Evolutionary conservation across 2,888 invertebrate genomes (phyloP).

Genomic region (Cybosia mesomella): DNA sequence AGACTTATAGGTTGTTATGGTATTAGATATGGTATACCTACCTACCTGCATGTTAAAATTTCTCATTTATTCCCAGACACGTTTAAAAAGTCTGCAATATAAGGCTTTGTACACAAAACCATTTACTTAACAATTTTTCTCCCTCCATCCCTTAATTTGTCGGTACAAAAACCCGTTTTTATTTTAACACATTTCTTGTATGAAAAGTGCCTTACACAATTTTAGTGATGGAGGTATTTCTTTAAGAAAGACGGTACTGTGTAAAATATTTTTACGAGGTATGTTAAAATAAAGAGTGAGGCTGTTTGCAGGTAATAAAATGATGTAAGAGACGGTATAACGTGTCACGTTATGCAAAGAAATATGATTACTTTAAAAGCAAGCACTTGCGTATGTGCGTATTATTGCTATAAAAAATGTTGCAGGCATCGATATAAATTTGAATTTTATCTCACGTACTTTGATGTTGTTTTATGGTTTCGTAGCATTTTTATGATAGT

Average conservation of each 20-base stretch:
- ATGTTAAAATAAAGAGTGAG: slow-evolving; percentile 37
- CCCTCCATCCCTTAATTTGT: slow-evolving; percentile 50
- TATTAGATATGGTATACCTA: too few species aligned
- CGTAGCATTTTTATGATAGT: slow-evolving; percentile 12
- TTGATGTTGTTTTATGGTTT: slow-evolving; percentile 17
- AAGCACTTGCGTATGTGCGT: slow-evolving; percentile 24
- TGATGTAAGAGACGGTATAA: slow-evolving; percentile 30
- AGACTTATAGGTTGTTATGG: too few species aligned
- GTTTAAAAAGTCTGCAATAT: slow-evolving; percentile 24
- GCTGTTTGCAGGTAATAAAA: slow-evolving; percentile 18
- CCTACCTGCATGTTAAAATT: slow-evolving; percentile 20
- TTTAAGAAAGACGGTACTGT: slow-evolving; percentile 39
- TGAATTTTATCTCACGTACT: slow-evolving; percentile 16
- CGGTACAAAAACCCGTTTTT: slow-evolving; percentile 32
- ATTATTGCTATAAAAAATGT: slow-evolving; percentile 39
- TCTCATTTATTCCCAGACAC: slow-evolving; percentile 26
- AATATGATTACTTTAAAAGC: slow-evolving; percentile 33
- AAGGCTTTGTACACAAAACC: slow-evolving; percentile 54
- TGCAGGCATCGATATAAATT: slow-evolving; percentile 33
- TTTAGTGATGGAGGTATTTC: slow-evolving; percentile 48
- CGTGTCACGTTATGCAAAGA: slow-evolving; percentile 27
- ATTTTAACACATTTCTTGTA: slow-evolving; percentile 31
- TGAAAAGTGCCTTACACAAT: slow-evolving; percentile 48
- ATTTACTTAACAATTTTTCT: slow-evolving; percentile 59
- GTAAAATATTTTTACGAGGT: slow-evolving; percentile 45